These are phyloP conservation scores for Sebastes cheni DNA, from an alignment of 2,797 vertebrate species.

Conservation along the genomic window DNA sequence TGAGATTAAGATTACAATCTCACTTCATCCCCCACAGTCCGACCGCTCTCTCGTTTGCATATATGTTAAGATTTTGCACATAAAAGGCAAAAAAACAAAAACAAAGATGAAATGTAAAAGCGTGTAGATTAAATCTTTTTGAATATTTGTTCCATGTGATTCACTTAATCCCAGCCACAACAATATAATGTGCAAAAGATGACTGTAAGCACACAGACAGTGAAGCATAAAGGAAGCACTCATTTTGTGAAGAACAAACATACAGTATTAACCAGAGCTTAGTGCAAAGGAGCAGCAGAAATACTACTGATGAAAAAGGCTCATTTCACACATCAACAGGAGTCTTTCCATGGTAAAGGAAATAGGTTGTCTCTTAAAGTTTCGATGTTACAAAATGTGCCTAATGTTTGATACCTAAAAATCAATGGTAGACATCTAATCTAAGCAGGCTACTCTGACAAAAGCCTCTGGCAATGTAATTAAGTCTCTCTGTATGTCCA, in stretches of 20 bases:
- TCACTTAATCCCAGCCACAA: not conserved
- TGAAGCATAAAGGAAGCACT: not conserved
- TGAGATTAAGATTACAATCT: conserved; percentile 64
- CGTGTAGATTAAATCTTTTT: not conserved
- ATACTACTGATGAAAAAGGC: not conserved
- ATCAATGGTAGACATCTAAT: conserved; percentile 3
- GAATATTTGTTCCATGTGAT: not conserved
- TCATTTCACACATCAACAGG: conserved; percentile 8
- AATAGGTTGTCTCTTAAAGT: not conserved
- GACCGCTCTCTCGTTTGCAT: not conserved
- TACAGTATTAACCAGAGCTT: not conserved
- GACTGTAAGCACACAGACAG: not conserved
- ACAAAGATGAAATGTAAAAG: not conserved
- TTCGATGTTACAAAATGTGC: not conserved
- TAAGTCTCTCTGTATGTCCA: conserved; percentile 23
- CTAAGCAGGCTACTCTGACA: not conserved
- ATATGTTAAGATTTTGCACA: not conserved
- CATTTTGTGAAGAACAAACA: not conserved
- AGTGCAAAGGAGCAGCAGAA: not conserved
- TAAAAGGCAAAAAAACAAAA: not conserved
- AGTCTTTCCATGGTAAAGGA: conserved; percentile 1
- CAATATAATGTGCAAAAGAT: not conserved
- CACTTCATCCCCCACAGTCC: conserved; percentile 1
- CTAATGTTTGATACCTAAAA: conserved; percentile 13
- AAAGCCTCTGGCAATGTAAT: conserved; percentile 31